These are phyloP conservation scores for Gouania willdenowi DNA, from an alignment of 2,797 vertebrate species.

Conservation along the genomic window DNA sequence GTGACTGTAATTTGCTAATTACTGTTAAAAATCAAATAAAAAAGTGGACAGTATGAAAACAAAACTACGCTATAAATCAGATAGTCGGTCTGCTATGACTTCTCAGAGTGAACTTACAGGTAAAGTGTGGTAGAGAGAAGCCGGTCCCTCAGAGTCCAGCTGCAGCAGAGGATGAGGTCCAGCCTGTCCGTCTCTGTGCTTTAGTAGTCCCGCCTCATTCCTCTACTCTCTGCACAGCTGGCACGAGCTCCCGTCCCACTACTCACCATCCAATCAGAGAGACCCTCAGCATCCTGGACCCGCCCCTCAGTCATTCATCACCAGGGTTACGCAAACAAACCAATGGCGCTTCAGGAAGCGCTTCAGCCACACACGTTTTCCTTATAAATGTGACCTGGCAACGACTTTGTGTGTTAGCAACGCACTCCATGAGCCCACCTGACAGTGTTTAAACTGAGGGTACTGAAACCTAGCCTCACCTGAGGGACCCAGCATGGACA, in stretches of 20 bases:
- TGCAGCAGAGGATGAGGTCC: conserved; percentile 11
- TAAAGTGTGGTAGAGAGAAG: too few species aligned
- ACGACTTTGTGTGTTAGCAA: background rate
- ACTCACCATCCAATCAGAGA: conserved; percentile 43
- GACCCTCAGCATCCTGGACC: conserved; percentile 61
- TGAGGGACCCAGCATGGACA: too few species aligned
- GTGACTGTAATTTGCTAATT: too few species aligned
- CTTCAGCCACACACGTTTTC: background rate
- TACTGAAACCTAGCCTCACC: too few species aligned
- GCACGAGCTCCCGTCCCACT: conserved; percentile 29
- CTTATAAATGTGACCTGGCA: background rate
- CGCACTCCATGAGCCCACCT: too few species aligned
- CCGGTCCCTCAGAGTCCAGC: background rate
- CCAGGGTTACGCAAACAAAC: conserved; percentile 40
- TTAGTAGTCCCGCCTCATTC: conserved; percentile 7
- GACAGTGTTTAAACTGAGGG: too few species aligned
- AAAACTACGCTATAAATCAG: too few species aligned
- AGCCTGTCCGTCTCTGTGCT: conserved; percentile 31
- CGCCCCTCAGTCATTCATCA: conserved; percentile 36
- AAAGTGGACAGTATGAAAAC: too few species aligned
- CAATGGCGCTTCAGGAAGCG: background rate
- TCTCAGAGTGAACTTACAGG: too few species aligned
- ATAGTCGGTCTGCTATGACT: too few species aligned
- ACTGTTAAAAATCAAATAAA: too few species aligned
- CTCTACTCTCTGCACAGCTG: conserved; percentile 38